phyloP scores from a whole-genome alignment of 2,113 vertebrate genomes.

The Sphyrna mokarran region DNA sequence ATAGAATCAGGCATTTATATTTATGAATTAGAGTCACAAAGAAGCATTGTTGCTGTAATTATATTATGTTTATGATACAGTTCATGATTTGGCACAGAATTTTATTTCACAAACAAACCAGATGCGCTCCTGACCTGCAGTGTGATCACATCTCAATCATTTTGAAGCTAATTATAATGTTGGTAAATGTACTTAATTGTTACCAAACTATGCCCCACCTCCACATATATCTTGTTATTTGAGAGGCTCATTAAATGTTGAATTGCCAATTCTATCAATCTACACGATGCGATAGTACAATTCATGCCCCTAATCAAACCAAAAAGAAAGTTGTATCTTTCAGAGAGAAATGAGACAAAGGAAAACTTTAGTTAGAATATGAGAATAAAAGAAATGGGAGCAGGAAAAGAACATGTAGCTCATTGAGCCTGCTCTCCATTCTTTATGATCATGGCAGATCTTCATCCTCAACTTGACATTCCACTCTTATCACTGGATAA shows the following conservation, averaged over 20 bases:
- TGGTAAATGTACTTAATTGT: neutral
- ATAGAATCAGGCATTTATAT: slow-evolving; percentile 7
- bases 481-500: too few species aligned
- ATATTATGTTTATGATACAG: neutral
- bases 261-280: neutral
- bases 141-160: neutral
- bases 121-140: neutral
- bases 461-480: neutral
- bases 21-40: slow-evolving; percentile 15
- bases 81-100: neutral
- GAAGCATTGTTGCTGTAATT: slow-evolving; percentile 3
- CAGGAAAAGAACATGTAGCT: neutral
- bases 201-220: neutral
- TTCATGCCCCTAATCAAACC: neutral
- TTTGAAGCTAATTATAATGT: slow-evolving; percentile 18
- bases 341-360: neutral
- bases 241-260: neutral
- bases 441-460: neutral
- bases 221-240: neutral
- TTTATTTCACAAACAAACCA: slow-evolving; percentile 14
- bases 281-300: neutral
- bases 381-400: neutral
- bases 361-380: neutral
- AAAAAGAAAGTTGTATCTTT: neutral
- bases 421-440: neutral